These are phyloP conservation scores for Cardinalis cardinalis DNA, from an alignment of 2,113 vertebrate genomes.

Conservation along the genomic window DNA sequence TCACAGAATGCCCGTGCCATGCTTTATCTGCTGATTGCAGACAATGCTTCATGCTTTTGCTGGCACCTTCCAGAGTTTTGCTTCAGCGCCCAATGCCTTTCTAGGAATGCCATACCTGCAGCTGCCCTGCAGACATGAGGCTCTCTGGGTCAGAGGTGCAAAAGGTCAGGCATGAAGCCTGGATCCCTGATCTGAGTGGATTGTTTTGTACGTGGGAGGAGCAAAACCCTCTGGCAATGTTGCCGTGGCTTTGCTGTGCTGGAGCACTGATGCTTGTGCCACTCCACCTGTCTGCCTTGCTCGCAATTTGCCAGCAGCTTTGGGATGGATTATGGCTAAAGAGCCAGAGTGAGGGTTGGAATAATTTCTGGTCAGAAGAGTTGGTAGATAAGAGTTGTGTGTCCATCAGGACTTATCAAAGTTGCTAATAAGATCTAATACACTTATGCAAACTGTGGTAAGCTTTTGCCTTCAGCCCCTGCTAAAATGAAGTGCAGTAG, in stretches of 20 bases:
- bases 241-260: neutral
- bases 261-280: neutral
- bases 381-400: neutral
- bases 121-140: neutral
- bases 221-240: neutral
- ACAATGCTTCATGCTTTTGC: neutral
- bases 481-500: neutral
- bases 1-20: neutral
- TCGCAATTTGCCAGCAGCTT: neutral
- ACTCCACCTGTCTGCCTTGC: neutral
- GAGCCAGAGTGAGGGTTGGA: neutral
- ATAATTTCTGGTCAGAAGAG: neutral
- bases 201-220: neutral
- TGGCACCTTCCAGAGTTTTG: neutral
- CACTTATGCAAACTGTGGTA: neutral
- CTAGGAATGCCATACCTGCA: slow-evolving; percentile 18
- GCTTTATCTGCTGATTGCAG: neutral
- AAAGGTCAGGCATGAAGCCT: neutral
- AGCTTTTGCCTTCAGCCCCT: neutral
- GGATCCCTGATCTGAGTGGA: neutral
- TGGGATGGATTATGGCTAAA: neutral
- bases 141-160: neutral
- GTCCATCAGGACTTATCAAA: neutral
- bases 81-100: neutral
- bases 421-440: neutral